These are phyloP conservation scores for Leucosticte australis DNA, from an alignment of 2,113 vertebrate genomes.

Conservation along the genomic window DNA sequence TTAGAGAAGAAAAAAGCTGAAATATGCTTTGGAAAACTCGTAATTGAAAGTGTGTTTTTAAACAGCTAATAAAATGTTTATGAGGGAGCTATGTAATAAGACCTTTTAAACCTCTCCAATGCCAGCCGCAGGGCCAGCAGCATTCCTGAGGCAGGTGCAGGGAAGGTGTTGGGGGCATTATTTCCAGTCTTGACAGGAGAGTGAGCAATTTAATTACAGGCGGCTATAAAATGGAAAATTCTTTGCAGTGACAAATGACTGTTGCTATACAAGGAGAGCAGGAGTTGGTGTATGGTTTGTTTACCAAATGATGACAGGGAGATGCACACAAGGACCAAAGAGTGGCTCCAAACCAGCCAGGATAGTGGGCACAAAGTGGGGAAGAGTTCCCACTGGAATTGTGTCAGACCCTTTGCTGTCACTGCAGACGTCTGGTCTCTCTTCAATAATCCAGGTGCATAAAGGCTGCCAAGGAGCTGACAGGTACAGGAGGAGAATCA, in stretches of 20 bases:
- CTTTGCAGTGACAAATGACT: not conserved
- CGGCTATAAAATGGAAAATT: not conserved
- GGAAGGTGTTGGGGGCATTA: not conserved
- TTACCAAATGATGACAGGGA: not conserved
- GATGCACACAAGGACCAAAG: not conserved
- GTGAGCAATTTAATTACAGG: conserved; percentile 28
- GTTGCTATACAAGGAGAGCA: not conserved
- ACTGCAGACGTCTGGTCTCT: rapidly evolving
- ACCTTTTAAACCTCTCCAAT: not conserved
- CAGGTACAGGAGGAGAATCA: not conserved
- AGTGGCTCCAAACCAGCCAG: not conserved
- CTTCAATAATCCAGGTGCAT: not conserved
- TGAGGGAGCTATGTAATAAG: not conserved
- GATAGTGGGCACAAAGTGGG: not conserved
- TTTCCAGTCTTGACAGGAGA: conserved; percentile 8
- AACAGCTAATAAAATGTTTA: conserved; percentile 4
- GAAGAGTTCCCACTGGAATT: rapidly evolving
- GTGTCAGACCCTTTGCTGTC: not conserved
- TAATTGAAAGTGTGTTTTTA: conserved; percentile 15
- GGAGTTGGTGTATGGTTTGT: not conserved
- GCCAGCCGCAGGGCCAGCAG: not conserved
- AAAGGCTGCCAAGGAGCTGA: not conserved
- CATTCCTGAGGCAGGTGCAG: not conserved
- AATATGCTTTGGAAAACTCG: not conserved
- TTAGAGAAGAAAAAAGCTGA: not conserved